phyloP scores from a whole-genome alignment of 2,888 invertebrate genomes.

The Apodemia mormo region DNA sequence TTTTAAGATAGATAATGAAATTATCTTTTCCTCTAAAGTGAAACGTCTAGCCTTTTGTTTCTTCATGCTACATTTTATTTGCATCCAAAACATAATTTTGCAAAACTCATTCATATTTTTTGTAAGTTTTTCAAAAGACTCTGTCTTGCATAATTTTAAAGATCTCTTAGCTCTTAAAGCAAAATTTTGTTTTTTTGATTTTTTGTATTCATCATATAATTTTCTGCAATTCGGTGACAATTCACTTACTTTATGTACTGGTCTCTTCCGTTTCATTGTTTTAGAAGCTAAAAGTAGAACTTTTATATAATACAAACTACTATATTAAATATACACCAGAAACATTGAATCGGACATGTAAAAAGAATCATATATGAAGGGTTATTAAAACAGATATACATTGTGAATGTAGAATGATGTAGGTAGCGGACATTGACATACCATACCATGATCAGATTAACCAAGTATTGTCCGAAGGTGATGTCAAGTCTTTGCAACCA shows the following conservation, averaged over 20 bases:
- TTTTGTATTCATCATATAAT: constrained; percentile 24
- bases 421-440: too few relatives aligned
- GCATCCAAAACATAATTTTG: constrained; percentile 26
- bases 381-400: too few relatives aligned
- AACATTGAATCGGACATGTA: too few relatives aligned
- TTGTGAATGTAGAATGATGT: too few relatives aligned
- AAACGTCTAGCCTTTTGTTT: constrained; percentile 18
- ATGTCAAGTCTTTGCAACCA: too few relatives aligned
- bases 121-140: constrained; percentile 24
- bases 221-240: constrained; percentile 23
- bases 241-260: neutral
- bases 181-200: constrained; percentile 20
- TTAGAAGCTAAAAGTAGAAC: neutral
- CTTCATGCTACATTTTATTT: constrained; percentile 16
- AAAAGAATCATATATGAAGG: too few relatives aligned
- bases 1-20: constrained; percentile 19
- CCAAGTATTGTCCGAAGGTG: too few relatives aligned
- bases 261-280: neutral
- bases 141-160: constrained; percentile 19
- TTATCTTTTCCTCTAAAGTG: constrained; percentile 20
- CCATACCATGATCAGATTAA: too few relatives aligned
- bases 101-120: constrained; percentile 24
- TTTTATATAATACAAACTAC: neutral
- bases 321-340: neutral
- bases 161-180: constrained; percentile 18